These are phyloP conservation scores for Drymodes brunneopygia DNA, from an alignment of 2,113 vertebrate genomes.

Conservation along the genomic window DNA sequence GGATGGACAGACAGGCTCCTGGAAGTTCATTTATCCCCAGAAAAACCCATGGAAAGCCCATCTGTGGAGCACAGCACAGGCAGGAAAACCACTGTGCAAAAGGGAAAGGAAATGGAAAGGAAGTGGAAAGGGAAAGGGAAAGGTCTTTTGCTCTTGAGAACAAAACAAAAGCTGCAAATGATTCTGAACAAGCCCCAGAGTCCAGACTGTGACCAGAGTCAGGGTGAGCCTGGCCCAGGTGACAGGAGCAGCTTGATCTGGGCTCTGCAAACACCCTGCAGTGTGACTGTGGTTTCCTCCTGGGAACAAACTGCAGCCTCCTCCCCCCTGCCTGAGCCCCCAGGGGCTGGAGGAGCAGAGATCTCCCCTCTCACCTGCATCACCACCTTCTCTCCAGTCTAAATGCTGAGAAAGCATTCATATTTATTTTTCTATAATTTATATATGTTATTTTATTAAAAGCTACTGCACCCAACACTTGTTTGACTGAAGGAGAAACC, in stretches of 20 bases:
- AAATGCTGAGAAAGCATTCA: not conserved
- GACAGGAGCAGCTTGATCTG: not conserved
- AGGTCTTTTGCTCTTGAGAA: not conserved
- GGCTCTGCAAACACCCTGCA: not conserved
- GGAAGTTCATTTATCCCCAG: accelerated
- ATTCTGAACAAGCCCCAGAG: not conserved
- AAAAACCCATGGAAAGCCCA: not conserved
- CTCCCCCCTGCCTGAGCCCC: not conserved
- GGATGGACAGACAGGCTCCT: accelerated
- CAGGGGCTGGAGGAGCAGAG: accelerated
- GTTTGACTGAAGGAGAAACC: not conserved
- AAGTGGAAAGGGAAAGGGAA: not conserved
- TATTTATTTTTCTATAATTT: not conserved
- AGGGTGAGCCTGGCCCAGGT: accelerated
- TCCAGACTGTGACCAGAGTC: not conserved
- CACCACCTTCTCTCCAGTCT: not conserved
- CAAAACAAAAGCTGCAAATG: not conserved
- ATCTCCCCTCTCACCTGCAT: too few relatives aligned
- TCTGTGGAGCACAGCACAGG: accelerated
- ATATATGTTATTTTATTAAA: not conserved
- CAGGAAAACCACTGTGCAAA: not conserved
- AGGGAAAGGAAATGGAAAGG: not conserved
- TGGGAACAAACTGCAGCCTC: not conserved
- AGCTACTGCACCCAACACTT: not conserved
- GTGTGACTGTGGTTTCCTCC: not conserved